These are phyloP conservation scores for Caenorhabditis imperialis DNA, from an alignment of 2,888 invertebrate genomes.

Conservation along the genomic window DNA sequence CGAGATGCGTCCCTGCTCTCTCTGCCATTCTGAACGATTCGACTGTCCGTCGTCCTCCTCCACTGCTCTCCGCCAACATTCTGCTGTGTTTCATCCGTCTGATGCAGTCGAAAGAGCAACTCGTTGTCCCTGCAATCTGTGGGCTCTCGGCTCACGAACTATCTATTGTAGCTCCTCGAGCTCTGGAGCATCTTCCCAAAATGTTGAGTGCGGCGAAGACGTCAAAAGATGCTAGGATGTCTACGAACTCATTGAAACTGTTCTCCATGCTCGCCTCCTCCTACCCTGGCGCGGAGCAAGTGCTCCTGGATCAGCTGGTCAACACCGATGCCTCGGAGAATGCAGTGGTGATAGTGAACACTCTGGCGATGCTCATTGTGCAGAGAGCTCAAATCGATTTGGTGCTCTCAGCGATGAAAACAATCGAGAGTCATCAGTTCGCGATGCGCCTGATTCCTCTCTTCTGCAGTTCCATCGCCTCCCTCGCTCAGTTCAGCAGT, in stretches of 20 bases:
- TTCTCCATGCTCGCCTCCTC: constrained; percentile 48
- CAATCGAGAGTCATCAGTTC: constrained; percentile 61
- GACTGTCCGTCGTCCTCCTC: constrained; percentile 60
- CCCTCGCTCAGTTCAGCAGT: constrained; percentile 55
- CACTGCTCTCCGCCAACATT: constrained; percentile 68
- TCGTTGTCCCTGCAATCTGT: constrained; percentile 48
- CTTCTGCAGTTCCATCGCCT: constrained; percentile 64
- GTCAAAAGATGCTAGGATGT: constrained; percentile 21
- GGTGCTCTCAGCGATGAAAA: constrained; percentile 49
- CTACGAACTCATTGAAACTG: constrained; percentile 44
- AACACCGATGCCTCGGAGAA: constrained; percentile 46
- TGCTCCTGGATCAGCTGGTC: constrained; percentile 53
- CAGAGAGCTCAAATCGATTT: constrained; percentile 72
- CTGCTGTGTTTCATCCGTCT: constrained; percentile 64
- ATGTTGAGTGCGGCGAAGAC: constrained; percentile 30
- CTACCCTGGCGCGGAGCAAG: constrained; percentile 54
- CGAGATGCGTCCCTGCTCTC: constrained; percentile 71
- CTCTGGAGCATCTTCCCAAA: constrained; percentile 61
- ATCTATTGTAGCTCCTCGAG: constrained; percentile 63
- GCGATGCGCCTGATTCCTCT: constrained; percentile 63
- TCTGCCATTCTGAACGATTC: constrained; percentile 66
- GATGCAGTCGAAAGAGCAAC: constrained; percentile 64
- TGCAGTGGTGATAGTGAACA: constrained; percentile 69
- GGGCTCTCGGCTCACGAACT: constrained; percentile 47
- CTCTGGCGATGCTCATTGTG: constrained; percentile 69